Evolutionary conservation across 2,113 vertebrate genomes (phyloP), one percentile per base, ranked within the genome.

Genomic region (Pycnonotus jocosus): DNA sequence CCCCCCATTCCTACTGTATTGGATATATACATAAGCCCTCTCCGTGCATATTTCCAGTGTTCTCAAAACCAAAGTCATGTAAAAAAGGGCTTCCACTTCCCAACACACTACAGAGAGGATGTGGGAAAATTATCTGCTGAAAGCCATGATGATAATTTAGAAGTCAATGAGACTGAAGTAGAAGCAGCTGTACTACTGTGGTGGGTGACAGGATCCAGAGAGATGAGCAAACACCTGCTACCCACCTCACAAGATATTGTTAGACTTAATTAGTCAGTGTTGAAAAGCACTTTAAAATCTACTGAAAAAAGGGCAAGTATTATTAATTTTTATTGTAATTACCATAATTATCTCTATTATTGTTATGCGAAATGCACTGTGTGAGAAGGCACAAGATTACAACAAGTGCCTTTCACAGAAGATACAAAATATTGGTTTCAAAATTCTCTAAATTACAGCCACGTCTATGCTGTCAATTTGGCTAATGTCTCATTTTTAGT

Each of bases 251-350:
- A 86, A 87, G 47, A 60, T 88, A 93, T 73, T 93, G 92, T 91
- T 88, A 94, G 66, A 66, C 54, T 83, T 95, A 95, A 95, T 96
- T 89, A 96, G 62, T 70, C 79, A 78, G 25, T 77, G 90, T 77
- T 82, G 85, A 96, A 93, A 95, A 90, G 90, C 90, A 94, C 94
- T 95, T 93, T 74, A 90, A 91, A 94, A 96, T 70, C 62, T 44
- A 77, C 68, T 62, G 91, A 89, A 91, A 94, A 95, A 87, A 65
- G 58, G 74, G 58, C 66, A 96, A 95, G 85, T 88, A 93, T 93
- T 97, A 95, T 83, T 95, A 94, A 81, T 92, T 95, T 93, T 95
- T 95, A 64, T 93, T 93, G 66, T 92, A 95, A 95, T 97, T 79
- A 95, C 62, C 57, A 88, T 95, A 82, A 94, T 94, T 95, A 95